Evolutionary conservation across 2,888 invertebrate genomes (phyloP), one percentile per base, ranked within the genome.

Genomic region (Metalampra italica): DNA sequence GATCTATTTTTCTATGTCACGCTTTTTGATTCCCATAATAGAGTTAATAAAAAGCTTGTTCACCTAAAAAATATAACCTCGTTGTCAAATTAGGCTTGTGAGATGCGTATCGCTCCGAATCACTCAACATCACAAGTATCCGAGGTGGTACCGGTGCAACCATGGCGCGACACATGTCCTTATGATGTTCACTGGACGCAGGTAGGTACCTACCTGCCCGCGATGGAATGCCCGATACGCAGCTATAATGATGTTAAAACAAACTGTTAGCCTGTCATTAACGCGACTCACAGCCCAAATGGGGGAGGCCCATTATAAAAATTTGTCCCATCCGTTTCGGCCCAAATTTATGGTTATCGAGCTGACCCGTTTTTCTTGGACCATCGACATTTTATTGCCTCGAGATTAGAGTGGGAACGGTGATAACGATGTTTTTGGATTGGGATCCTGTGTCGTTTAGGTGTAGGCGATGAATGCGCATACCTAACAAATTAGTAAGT

Each of bases 211-310:
- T 81, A 83, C 75, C 77, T 71, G 75, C 75, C 85, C 83, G 9
- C 48, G 51, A 52, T 88, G 86, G 88, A 84, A 89, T 88, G 79
- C 67, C 71, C 71, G 88, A 89, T 88, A 89, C 80, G 82, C 76
- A 78, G 71, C 83, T 86, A 87, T 89, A 87, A 89, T 88, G 88
- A 89, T 87, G 89, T 87, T 88, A 83, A 88, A 87, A 88, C 88
- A 89, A 88, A 88, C 87, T 87, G 85, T 86, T 88, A 87, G 82
- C 66, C 81, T 83, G 82, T 86, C 88, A 88, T 87, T 88, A 89
- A 83, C 83, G 83, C 82, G 74, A 80, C 82, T 77, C 78, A 68
- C 72, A 70, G 64, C 67, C 78, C 80, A 84, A 86, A 86, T 87
- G 84, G 85, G 81, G 79, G 78, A 81, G 81, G 73, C 72, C 85